Conservation (phyloP, 2,113 vertebrate species). For the Caranx melampygus region DNA sequence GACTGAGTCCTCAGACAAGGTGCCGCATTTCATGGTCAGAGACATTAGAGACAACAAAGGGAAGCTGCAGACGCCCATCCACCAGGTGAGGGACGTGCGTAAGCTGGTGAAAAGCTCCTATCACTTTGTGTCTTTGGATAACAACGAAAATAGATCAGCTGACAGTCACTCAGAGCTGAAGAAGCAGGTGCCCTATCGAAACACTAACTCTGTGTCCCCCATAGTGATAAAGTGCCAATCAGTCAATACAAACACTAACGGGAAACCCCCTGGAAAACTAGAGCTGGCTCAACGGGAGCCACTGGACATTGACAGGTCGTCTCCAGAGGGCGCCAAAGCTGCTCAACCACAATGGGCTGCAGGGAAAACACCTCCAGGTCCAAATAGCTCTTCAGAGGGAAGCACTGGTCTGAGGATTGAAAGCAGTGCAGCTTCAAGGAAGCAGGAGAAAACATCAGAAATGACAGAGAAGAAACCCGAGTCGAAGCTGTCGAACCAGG, state of each 20-base stretch:
- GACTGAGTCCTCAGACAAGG: constrained; percentile 87
- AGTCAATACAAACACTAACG: constrained; percentile 84
- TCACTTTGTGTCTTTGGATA: constrained; percentile 88
- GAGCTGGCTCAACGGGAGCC: constrained; percentile 56
- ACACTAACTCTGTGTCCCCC: constrained; percentile 84
- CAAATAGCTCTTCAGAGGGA: constrained; percentile 74
- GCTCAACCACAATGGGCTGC: constrained; percentile 81
- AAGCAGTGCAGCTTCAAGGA: constrained; percentile 78
- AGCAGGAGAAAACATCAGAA: constrained; percentile 78
- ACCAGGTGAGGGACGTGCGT: constrained; percentile 95
- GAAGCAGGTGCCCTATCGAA: constrained; percentile 76
- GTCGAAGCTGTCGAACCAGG: constrained; percentile 76
- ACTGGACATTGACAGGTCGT: constrained; percentile 59
- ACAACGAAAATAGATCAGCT: constrained; percentile 80
- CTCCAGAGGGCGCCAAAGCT: constrained; percentile 80
- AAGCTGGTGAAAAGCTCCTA: constrained; percentile 95
- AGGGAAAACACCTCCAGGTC: constrained; percentile 79
- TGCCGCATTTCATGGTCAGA: constrained; percentile 93
- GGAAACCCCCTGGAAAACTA: constrained; percentile 61
- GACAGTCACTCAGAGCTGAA: constrained; percentile 84
- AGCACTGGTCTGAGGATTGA: constrained; percentile 82
- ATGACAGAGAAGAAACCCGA: constrained; percentile 80
- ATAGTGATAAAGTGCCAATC: constrained; percentile 96
- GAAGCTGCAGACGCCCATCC: constrained; percentile 89
- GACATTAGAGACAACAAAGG: constrained; percentile 91